A percentile compares a stretch with the other conserved stretches of the same genome.
Evolutionary conservation across 2,113 vertebrate species (phyloP).

Genomic region (Condylura cristata): DNA sequence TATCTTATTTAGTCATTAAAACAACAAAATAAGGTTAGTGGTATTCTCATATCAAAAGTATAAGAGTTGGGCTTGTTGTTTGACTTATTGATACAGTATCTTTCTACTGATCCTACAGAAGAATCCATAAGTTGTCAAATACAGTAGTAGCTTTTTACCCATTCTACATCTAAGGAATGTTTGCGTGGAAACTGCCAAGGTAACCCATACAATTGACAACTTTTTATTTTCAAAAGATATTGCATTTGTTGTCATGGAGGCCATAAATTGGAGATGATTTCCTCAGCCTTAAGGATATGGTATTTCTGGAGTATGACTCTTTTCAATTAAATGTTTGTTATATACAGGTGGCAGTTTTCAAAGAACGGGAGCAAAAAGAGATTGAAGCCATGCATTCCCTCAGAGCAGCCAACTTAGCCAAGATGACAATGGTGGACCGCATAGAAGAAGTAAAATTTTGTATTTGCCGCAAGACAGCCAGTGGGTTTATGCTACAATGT

Average conservation of each 20-base stretch:
- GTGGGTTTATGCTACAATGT: conserved; percentile 98
- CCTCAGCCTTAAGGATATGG: neutral
- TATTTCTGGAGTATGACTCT: neutral
- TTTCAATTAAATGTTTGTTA: conserved; percentile 59
- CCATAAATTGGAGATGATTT: neutral
- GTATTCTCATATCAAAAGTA: neutral
- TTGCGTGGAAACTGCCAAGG: neutral
- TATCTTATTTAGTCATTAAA: conserved; percentile 48
- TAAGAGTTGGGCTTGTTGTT: conserved; percentile 5
- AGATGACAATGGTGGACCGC: conserved; percentile 98
- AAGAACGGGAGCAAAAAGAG: conserved; percentile 96
- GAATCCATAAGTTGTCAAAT: neutral
- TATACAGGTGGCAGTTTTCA: conserved; percentile 93
- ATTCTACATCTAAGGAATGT: neutral
- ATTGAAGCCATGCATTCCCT: conserved; percentile 96
- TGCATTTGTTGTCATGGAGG: neutral
- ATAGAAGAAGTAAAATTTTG: conserved; percentile 98
- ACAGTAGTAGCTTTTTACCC: neutral
- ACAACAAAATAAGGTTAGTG: neutral
- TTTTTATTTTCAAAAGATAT: neutral
- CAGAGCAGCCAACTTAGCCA: conserved; percentile 95
- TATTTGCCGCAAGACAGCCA: conserved; percentile 95
- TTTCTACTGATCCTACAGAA: neutral
- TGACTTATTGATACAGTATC: neutral
- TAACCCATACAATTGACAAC: neutral